These are phyloP conservation scores for Mormyrops attenuatus DNA, from an alignment of 2,797 vertebrate species.

Conservation along the genomic window DNA sequence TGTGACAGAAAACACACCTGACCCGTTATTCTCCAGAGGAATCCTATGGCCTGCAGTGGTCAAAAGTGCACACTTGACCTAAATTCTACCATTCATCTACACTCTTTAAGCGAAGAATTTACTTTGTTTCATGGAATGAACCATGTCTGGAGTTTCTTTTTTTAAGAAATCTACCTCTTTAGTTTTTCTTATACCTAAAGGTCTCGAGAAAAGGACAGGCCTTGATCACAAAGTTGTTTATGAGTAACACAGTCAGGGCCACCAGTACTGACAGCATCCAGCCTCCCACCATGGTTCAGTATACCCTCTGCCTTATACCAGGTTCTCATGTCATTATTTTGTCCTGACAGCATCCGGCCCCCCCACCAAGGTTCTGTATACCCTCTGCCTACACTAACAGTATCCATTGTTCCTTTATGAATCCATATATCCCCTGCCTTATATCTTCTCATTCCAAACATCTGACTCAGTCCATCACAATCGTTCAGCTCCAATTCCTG, in stretches of 20 bases:
- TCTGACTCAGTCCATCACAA: neutral
- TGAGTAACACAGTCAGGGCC: neutral
- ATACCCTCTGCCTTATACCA: neutral
- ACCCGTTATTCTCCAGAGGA: neutral
- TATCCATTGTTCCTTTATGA: neutral
- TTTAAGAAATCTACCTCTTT: neutral
- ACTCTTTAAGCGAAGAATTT: neutral
- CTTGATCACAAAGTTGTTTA: neutral
- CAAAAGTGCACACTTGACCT: neutral
- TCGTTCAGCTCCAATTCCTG: neutral
- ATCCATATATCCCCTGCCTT: neutral
- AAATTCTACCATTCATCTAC: neutral
- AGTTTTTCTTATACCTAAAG: neutral
- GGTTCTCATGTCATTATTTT: neutral
- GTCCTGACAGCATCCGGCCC: neutral
- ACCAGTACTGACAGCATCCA: neutral
- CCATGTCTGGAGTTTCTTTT: neutral
- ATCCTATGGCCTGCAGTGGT: neutral
- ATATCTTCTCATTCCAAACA: neutral
- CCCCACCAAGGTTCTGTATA: neutral
- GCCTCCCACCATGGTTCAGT: neutral
- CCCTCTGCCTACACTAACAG: neutral
- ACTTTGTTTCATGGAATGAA: neutral
- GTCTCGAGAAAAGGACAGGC: neutral
- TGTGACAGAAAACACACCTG: neutral